A percentile compares a stretch with the other conserved stretches of the same genome.
Conservation (phyloP, 2,888 invertebrate species). For the Phymatocera aterrima region DNA sequence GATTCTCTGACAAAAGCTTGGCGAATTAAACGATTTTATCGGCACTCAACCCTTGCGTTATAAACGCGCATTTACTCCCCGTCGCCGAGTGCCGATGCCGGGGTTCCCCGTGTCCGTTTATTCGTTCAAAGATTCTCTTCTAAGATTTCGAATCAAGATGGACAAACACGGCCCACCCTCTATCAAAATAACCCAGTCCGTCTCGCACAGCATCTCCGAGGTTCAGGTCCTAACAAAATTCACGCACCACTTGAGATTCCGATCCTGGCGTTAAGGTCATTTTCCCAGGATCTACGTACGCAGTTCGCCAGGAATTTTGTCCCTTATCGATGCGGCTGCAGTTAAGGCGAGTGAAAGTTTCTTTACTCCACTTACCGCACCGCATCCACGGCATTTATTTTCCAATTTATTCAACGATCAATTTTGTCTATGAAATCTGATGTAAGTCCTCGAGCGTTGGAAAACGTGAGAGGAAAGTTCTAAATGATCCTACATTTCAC, state of each 20-base stretch:
- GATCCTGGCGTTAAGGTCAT: slow-evolving; percentile 17
- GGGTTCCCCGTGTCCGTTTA: slow-evolving; percentile 46
- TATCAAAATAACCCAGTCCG: slow-evolving; percentile 55
- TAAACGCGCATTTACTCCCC: slow-evolving; percentile 9
- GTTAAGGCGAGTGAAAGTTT: not conserved
- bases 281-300: slow-evolving; percentile 43
- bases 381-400: no score
- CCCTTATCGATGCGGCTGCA: no score
- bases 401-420: not conserved
- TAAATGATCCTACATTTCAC: no score
- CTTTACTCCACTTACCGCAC: not conserved
- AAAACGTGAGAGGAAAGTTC: no score
- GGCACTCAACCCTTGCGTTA: slow-evolving; percentile 55
- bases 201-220: slow-evolving; percentile 36
- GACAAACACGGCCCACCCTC: slow-evolving; percentile 54
- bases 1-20: slow-evolving; percentile 57
- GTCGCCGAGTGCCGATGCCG: slow-evolving; percentile 48
- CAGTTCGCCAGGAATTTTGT: not conserved
- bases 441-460: no score
- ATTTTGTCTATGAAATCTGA: no score
- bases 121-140: not conserved
- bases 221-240: slow-evolving; percentile 47
- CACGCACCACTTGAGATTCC: slow-evolving; percentile 47
- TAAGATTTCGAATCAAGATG: slow-evolving; percentile 56
- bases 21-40: slow-evolving; percentile 63